A percentile compares a stretch with the other conserved stretches of the same genome.
phyloP scores from a whole-genome alignment of 2,888 invertebrate species.

The Rambutsinella grinnellia region DNA sequence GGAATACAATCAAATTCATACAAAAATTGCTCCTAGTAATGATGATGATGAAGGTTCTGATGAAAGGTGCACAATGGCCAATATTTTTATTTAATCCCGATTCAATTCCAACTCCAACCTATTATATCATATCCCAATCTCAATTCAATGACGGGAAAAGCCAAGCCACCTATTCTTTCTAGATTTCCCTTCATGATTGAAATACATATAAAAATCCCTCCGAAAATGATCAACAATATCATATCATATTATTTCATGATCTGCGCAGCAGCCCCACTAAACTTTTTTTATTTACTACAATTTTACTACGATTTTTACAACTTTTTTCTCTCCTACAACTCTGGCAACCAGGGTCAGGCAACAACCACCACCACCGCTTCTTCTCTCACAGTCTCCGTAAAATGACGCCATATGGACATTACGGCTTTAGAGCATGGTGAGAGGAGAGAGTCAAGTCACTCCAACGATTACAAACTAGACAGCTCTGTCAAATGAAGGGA shows the following conservation, averaged over 20 bases:
- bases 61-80: slow-evolving; percentile 32
- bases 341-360: neutral
- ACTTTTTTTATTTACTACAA: slow-evolving; percentile 24
- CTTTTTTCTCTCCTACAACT: neutral
- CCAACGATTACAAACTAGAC: neutral
- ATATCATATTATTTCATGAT: neutral
- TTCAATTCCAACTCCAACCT: neutral
- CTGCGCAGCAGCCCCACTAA: neutral
- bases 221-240: slow-evolving; percentile 24
- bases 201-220: slow-evolving; percentile 20
- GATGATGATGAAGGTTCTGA: neutral
- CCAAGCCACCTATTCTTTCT: neutral
- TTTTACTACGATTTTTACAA: slow-evolving; percentile 37
- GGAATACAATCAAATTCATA: neutral
- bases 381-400: neutral
- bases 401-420: slow-evolving; percentile 35
- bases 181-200: neutral
- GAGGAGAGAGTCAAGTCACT: neutral
- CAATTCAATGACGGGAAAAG: neutral
- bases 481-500: neutral
- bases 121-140: slow-evolving; percentile 2
- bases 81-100: neutral
- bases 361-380: no score
- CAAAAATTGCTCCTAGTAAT: neutral
- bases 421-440: neutral